Evolutionary conservation across 2,113 vertebrate species (phyloP).

Genomic region (Leiothrix lutea): DNA sequence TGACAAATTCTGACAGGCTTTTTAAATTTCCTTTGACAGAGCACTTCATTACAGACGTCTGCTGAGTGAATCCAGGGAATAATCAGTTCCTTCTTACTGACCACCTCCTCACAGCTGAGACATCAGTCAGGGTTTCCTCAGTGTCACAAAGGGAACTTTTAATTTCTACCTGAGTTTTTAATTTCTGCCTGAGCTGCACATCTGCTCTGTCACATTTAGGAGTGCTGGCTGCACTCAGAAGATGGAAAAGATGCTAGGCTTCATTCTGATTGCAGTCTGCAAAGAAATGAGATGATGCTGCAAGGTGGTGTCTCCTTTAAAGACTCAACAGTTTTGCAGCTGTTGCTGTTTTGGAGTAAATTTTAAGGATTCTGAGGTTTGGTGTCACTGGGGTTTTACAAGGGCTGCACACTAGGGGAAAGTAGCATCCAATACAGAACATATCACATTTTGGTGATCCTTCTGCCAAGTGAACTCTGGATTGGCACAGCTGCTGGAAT

Average conservation of each 20-base stretch:
- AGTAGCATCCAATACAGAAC: background rate
- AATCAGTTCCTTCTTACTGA: background rate
- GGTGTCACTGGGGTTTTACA: background rate
- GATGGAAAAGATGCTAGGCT: background rate
- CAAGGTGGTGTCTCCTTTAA: background rate
- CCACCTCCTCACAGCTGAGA: background rate
- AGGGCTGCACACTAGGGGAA: background rate
- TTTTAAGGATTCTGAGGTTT: background rate
- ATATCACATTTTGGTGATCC: background rate
- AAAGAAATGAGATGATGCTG: background rate
- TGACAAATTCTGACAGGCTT: background rate
- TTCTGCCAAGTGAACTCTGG: background rate
- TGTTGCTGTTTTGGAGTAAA: background rate
- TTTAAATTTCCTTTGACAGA: background rate
- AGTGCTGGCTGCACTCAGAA: fast-evolving
- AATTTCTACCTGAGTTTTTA: background rate
- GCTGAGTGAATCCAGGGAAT: background rate
- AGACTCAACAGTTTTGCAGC: background rate
- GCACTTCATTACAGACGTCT: background rate
- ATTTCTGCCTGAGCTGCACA: background rate
- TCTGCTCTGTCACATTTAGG: background rate
- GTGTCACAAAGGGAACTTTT: background rate
- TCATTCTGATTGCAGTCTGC: background rate
- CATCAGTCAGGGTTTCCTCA: background rate
- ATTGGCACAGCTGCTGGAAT: background rate